Conservation (phyloP, 2,888 invertebrate species). For the Ditylenchus weischeri region DNA sequence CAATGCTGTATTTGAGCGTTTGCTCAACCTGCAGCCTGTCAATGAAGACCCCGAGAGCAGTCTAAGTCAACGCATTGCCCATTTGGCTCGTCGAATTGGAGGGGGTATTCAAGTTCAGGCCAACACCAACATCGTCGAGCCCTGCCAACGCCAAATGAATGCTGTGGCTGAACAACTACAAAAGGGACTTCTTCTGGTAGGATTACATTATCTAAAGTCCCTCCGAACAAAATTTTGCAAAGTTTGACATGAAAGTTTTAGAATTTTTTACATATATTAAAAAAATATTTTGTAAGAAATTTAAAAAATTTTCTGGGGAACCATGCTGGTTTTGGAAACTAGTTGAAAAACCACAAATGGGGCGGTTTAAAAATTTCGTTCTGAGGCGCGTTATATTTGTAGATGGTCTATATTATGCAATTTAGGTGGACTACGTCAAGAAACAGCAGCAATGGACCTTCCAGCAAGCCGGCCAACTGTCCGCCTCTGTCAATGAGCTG, state of each 20-base stretch:
- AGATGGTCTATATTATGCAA: neutral
- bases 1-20: slow-evolving; percentile 34
- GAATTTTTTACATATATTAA: too few relatives aligned
- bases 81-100: slow-evolving; percentile 28
- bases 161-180: slow-evolving; percentile 23
- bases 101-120: slow-evolving; percentile 16
- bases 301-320: too few relatives aligned
- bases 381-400: too few relatives aligned
- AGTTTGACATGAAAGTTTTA: neutral
- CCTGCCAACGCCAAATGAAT: slow-evolving; percentile 25
- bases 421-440: slow-evolving; percentile 20
- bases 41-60: slow-evolving; percentile 25
- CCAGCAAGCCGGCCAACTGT: slow-evolving; percentile 16
- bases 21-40: slow-evolving; percentile 27
- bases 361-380: too few relatives aligned
- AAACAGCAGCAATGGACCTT: slow-evolving; percentile 22
- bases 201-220: neutral
- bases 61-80: slow-evolving; percentile 26
- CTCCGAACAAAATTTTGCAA: neutral
- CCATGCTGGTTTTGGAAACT: too few relatives aligned
- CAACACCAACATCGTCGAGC: slow-evolving; percentile 26
- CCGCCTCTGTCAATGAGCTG: slow-evolving; percentile 20
- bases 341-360: too few relatives aligned
- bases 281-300: neutral
- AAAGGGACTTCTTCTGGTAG: slow-evolving; percentile 25